Conservation (phyloP, 2,113 vertebrate genomes). For the Bettongia penicillata region DNA sequence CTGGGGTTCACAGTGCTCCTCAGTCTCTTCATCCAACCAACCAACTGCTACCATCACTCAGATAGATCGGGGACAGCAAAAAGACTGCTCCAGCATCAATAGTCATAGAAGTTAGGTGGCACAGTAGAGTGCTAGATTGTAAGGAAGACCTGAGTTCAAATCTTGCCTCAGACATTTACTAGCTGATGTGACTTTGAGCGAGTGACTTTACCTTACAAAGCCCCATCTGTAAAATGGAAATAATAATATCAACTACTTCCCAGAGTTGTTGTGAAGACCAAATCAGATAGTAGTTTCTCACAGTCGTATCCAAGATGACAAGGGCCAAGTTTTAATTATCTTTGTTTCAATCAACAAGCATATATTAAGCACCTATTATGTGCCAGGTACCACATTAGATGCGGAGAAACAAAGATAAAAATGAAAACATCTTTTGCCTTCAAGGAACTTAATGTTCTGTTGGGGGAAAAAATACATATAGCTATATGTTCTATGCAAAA, state of each 20-base stretch:
- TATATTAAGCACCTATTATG: too few species aligned
- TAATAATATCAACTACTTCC: slow-evolving; percentile 14
- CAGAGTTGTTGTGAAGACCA: slow-evolving; percentile 16
- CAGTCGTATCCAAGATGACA: too few species aligned
- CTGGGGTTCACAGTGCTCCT: neutral
- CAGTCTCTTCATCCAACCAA: neutral
- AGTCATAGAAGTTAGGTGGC: neutral
- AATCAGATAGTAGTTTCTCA: neutral
- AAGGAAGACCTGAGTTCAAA: neutral
- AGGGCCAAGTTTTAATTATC: too few species aligned
- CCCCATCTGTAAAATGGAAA: slow-evolving; percentile 14
- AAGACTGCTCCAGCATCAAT: neutral
- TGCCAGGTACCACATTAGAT: too few species aligned
- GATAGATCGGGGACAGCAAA: neutral
- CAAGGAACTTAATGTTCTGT: neutral
- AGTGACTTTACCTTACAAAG: slow-evolving; percentile 23
- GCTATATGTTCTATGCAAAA: neutral
- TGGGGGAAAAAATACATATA: neutral
- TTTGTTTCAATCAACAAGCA: too few species aligned
- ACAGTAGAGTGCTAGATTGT: neutral
- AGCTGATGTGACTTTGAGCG: slow-evolving; percentile 10
- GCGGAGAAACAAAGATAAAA: neutral
- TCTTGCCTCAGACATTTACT: slow-evolving; percentile 8
- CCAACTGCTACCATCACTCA: neutral
- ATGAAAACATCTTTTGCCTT: neutral